Conservation (phyloP, 2,113 vertebrate genomes). For the Podiceps cristatus region DNA sequence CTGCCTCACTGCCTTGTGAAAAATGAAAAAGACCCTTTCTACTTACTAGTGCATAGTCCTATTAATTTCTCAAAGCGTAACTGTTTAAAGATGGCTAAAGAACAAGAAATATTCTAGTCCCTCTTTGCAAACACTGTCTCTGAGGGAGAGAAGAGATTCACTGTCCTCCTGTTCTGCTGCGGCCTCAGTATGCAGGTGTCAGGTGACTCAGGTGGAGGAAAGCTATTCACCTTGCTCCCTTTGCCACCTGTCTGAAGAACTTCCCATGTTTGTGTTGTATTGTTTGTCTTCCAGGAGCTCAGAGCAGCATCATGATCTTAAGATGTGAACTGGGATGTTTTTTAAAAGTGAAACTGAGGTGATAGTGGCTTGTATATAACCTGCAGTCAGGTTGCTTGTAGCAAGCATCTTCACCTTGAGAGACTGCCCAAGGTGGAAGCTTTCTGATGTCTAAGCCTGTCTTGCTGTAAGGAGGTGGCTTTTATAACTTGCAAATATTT, state of each 20-base stretch:
- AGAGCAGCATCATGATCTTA: neutral
- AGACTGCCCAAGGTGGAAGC: neutral
- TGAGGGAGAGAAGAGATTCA: neutral
- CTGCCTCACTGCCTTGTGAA: neutral
- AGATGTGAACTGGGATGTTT: neutral
- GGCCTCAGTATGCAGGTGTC: neutral
- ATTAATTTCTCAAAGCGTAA: neutral
- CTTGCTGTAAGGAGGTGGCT: neutral
- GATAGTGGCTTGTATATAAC: fast-evolving
- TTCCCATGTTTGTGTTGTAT: neutral
- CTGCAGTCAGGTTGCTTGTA: neutral
- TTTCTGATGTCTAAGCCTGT: neutral
- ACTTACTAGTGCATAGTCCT: neutral
- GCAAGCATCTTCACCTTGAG: neutral
- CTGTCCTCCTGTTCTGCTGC: neutral
- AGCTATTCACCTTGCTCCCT: neutral
- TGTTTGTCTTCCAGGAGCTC: neutral
- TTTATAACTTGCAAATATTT: neutral
- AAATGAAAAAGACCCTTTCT: neutral
- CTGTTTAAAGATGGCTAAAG: neutral
- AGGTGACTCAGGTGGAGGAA: neutral
- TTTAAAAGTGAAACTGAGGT: neutral
- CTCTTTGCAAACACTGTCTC: neutral
- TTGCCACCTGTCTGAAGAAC: neutral
- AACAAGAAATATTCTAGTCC: neutral